Percentiles rank a stretch among this genome's conserved stretches.
Conservation (phyloP, 1,140 invertebrate species). For the Sycobia sp. region DNA sequence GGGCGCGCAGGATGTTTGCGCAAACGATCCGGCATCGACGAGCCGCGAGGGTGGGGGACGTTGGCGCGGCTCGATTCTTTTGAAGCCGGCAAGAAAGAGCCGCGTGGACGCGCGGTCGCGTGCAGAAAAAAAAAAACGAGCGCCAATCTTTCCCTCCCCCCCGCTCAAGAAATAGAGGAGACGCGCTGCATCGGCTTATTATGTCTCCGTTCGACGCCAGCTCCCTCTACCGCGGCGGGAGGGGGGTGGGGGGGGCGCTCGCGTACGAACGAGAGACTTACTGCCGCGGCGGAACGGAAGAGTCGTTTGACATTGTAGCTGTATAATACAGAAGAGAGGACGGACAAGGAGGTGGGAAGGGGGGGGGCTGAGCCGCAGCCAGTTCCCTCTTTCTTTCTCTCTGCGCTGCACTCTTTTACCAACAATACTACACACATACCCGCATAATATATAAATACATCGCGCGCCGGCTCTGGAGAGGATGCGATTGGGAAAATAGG, state of each 20-base stretch:
- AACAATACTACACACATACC: no score
- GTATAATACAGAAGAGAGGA: neutral
- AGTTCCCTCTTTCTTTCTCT: no score
- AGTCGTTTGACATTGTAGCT: conserved; percentile 16
- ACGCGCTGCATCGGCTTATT: conserved; percentile 38
- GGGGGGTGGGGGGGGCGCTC: neutral
- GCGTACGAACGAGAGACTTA: conserved; percentile 14
- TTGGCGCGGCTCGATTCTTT: conserved; percentile 15
- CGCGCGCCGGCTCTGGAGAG: no score
- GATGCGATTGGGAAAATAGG: no score
- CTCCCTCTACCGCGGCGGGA: neutral
- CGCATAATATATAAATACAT: no score
- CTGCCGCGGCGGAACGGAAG: conserved; percentile 22
- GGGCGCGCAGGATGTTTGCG: conserved; percentile 12
- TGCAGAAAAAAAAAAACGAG: conserved; percentile 39
- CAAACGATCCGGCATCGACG: neutral
- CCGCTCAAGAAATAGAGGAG: conserved; percentile 34
- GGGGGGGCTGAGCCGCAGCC: no score
- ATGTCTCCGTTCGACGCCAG: conserved; percentile 36
- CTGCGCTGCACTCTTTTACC: neutral
- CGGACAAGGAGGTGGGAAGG: neutral
- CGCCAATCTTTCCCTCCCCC: conserved; percentile 47
- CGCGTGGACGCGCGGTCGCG: neutral
- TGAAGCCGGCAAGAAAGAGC: neutral
- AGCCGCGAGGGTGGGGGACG: no score